A percentile compares a stretch with the other conserved stretches of the same genome.
These are phyloP conservation scores for Coturnix japonica DNA, from an alignment of 2,113 vertebrate genomes.

Conservation along the genomic window DNA sequence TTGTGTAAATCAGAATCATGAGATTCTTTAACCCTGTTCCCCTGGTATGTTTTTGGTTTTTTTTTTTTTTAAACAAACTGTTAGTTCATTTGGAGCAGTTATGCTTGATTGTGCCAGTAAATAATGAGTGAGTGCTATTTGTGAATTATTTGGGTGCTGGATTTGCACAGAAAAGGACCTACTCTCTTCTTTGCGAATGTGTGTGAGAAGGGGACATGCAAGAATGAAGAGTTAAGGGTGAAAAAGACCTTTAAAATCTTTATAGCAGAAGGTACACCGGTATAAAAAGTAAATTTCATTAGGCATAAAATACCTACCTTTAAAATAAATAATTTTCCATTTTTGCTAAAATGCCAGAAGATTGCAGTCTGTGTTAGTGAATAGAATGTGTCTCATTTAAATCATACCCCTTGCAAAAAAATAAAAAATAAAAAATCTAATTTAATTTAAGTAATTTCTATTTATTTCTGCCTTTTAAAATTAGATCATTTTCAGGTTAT, in stretches of 20 bases:
- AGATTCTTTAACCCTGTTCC: background rate
- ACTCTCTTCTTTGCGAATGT: background rate
- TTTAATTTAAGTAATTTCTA: slow-evolving; percentile 29
- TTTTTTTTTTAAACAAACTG: background rate
- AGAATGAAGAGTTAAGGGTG: background rate
- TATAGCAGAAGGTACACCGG: background rate
- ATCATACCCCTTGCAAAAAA: background rate
- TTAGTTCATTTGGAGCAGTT: background rate
- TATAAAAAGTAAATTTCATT: slow-evolving; percentile 5
- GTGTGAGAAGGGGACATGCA: background rate
- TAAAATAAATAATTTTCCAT: slow-evolving; percentile 34
- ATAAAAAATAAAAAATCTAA: slow-evolving; percentile 2
- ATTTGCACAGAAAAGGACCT: slow-evolving; percentile 5
- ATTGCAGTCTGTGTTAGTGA: background rate
- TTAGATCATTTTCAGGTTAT: slow-evolving; percentile 5
- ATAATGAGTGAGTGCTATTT: background rate
- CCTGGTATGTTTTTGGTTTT: background rate
- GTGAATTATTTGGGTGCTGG: slow-evolving; percentile 27
- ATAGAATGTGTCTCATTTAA: background rate
- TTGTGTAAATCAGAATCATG: slow-evolving; percentile 33
- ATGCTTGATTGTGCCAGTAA: background rate
- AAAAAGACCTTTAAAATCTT: slow-evolving; percentile 28
- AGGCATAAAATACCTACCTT: background rate
- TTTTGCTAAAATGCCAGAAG: slow-evolving; percentile 12
- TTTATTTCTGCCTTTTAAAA: slow-evolving; percentile 46